Conservation (phyloP, 2,113 vertebrate genomes). For the Cryptotis parvus region DNA sequence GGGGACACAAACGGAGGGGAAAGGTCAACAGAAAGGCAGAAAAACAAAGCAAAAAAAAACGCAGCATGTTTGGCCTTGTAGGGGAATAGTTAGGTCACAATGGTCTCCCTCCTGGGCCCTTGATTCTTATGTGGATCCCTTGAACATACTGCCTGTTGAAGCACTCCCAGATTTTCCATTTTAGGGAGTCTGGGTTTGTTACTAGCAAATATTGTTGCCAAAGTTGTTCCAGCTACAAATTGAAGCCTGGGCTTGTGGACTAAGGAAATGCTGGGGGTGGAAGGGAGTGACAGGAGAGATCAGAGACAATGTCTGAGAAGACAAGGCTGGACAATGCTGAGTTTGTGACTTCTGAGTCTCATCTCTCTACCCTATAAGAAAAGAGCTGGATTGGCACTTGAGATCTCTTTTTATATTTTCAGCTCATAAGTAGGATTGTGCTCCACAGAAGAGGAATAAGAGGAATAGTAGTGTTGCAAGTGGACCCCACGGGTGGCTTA, state of each 20-base stretch:
- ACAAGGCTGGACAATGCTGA: background rate
- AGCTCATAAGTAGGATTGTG: background rate
- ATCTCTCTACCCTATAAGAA: background rate
- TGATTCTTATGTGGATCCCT: background rate
- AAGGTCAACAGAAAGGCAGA: background rate
- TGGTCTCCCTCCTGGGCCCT: background rate
- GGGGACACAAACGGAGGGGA: background rate
- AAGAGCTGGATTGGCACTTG: background rate
- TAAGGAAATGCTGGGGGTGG: background rate
- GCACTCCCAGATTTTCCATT: constrained; percentile 38
- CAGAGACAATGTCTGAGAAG: background rate
- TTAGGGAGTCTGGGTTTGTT: constrained; percentile 30
- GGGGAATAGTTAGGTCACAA: background rate
- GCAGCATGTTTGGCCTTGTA: background rate
- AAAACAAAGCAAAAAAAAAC: constrained; percentile 57
- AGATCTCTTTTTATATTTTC: constrained; percentile 1
- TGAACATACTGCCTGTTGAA: background rate
- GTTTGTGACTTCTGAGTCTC: constrained; percentile 7
- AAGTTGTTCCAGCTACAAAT: constrained; percentile 22
- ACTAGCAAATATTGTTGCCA: constrained; percentile 29
- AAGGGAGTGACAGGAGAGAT: background rate
- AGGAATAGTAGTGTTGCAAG: too few relatives aligned
- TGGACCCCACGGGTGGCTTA: too few relatives aligned
- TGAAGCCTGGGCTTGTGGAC: background rate
- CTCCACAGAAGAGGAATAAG: background rate